These are phyloP conservation scores for Pleuronectes platessa DNA, from an alignment of 2,113 vertebrate genomes.

Conservation along the genomic window DNA sequence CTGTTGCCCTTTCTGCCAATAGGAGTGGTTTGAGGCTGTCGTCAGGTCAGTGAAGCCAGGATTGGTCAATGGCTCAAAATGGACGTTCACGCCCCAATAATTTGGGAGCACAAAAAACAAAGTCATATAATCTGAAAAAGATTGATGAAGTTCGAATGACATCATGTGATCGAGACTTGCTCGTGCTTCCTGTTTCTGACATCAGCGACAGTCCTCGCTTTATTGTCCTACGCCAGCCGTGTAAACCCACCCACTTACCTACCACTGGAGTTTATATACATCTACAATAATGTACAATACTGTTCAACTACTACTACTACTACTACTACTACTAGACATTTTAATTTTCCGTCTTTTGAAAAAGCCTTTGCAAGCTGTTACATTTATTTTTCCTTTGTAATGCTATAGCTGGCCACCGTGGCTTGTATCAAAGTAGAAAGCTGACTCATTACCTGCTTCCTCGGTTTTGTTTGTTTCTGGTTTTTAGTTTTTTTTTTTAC, in stretches of 20 bases:
- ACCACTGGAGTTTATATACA: conserved; percentile 79
- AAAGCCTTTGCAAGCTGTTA: conserved; percentile 85
- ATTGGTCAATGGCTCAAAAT: conserved; percentile 9
- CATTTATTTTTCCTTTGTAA: conserved; percentile 57
- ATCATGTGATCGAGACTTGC: not conserved
- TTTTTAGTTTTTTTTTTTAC: conserved; percentile 67
- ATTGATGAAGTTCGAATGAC: not conserved
- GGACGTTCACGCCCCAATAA: not conserved
- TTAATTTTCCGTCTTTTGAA: conserved; percentile 78
- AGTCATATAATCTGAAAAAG: not conserved
- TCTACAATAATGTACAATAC: conserved; percentile 86
- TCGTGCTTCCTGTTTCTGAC: no score
- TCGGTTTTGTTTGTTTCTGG: conserved; percentile 48
- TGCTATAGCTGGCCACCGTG: conserved; percentile 81
- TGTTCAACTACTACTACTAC: conserved; percentile 85
- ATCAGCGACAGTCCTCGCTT: conserved; percentile 20
- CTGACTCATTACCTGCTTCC: conserved; percentile 88
- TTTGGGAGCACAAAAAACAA: not conserved
- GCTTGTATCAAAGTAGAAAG: conserved; percentile 80
- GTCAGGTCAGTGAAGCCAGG: conserved; percentile 57
- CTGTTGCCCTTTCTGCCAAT: conserved; percentile 49
- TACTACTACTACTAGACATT: conserved; percentile 33
- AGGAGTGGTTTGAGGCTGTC: conserved; percentile 57
- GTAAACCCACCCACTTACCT: conserved; percentile 34
- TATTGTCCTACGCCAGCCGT: conserved; percentile 41